Evolutionary conservation across 2,888 invertebrate species (phyloP), one percentile per base, ranked within the genome.

Genomic region (Metallyticus violacea): DNA sequence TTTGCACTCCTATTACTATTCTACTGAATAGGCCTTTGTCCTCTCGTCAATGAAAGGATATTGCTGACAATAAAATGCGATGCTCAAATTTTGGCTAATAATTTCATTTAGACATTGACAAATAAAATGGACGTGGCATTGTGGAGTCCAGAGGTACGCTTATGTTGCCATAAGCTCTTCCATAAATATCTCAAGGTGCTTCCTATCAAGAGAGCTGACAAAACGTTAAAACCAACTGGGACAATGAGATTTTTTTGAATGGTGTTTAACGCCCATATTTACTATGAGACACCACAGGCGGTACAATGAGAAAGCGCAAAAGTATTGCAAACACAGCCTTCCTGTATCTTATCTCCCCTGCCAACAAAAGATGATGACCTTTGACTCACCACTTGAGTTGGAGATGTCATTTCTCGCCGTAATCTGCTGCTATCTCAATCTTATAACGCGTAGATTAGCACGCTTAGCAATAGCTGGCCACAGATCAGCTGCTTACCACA

Each of bases 321-420:
- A 2, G 40, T 40, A 15, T 22, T 15, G 15, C 40, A 62, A 9
- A 62, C 1, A 62, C 9, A 1, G 22, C 2, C 4, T 62, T 62
- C 40, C 0, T 15, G 40, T 62, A 62, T 62, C 15, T 15, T 15
- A 62, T 62, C 15, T 15, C 40, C n/a, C n/a, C n/a, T n/a, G n/a
- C n/a, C n/a, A n/a, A 2, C 0, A 1, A 15, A 62, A 62, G 40
- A 62, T 62, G 40, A 15, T 62, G 40, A 29, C 3, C 22, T 78
- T 86, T 77, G 80, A 88, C 90, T 89, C 88, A 90, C 90, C 89
- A 89, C 89, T 88, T 90, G 89, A 80, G 89, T 89, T 79, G 89
- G 89, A 86, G 90, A 89, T 88, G 90, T 89, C 89, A 90, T 90
- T 88, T 76, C 84, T 84, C 22, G 29, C 78, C 29, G 30, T 27